Percentiles rank a stretch among this genome's conserved stretches.
Evolutionary conservation across 2,888 invertebrate species (phyloP).

Genomic region (Drepana falcataria): DNA sequence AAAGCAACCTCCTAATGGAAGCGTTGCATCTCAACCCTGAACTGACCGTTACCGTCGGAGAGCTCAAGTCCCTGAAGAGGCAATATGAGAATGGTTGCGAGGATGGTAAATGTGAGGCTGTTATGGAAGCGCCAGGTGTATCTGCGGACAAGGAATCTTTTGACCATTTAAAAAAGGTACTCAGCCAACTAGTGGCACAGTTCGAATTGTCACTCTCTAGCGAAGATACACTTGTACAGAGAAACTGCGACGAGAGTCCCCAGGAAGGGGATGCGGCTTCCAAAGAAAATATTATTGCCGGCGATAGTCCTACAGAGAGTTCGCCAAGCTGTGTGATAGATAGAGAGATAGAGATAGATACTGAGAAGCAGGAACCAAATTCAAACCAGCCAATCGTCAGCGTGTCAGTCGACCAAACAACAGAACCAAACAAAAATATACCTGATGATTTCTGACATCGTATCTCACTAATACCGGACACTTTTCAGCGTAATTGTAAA

Average conservation of each 20-base stretch:
- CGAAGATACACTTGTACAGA: slow-evolving; percentile 30
- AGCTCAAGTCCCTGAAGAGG: slow-evolving; percentile 56
- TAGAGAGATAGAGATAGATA: background rate
- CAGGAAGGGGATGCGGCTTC: slow-evolving; percentile 9
- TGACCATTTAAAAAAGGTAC: slow-evolving; percentile 66
- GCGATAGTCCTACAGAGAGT: slow-evolving; percentile 13
- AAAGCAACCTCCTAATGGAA: slow-evolving; percentile 83
- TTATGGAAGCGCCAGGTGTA: slow-evolving; percentile 22
- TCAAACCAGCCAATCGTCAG: background rate
- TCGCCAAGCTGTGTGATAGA: background rate
- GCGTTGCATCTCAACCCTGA: slow-evolving; percentile 77
- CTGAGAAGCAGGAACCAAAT: background rate
- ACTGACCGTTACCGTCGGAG: slow-evolving; percentile 75
- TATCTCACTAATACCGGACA: slow-evolving; percentile 4
- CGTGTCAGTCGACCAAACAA: background rate
- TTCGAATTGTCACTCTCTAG: slow-evolving; percentile 52
- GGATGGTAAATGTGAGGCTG: slow-evolving; percentile 39
- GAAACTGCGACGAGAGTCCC: slow-evolving; percentile 19
- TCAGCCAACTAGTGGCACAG: slow-evolving; percentile 57
- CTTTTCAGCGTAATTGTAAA: slow-evolving; percentile 9
- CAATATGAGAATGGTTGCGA: slow-evolving; percentile 41
- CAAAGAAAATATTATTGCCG: slow-evolving; percentile 8
- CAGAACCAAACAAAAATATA: slow-evolving; percentile 12
- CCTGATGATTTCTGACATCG: slow-evolving; percentile 31
- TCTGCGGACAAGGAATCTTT: slow-evolving; percentile 47